Evolutionary conservation across 2,888 invertebrate genomes (phyloP), one percentile per base, ranked within the genome.

Genomic region (Actias luna): DNA sequence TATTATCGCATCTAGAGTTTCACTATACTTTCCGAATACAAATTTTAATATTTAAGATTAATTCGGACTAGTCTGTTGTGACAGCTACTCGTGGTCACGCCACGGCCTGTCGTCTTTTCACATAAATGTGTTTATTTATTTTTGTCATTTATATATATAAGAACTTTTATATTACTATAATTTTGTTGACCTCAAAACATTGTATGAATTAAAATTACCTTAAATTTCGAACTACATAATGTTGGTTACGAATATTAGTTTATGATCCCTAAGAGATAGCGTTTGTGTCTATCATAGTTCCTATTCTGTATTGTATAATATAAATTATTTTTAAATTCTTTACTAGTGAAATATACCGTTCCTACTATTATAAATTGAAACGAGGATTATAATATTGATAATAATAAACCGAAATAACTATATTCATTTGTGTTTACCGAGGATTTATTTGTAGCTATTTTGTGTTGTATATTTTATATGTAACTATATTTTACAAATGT

Each of bases 1-100:
- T 92, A 92, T 92, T 91, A 89, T 88, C 90, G 92, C 92, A 90
- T 92, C 90, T 92, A 92, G 89, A 91, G 91, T 92, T 92, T 92
- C 91, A 90, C 89, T 91, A 89, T 92, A 91, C 91, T 92, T 92
- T 90, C 92, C 92, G 91, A 92, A 92, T 87, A 92, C 92, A 91
- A 91, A 91, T 92, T 92, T 90, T 92, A 92, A 91, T 91, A 90
- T 92, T 91, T 92, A 92, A 92, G 91, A 91, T 90, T 92, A 76
- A 91, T 91, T 92, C 92, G 92, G 90, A 89, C 85, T 85, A 88
- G 89, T 91, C 92, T 92, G 92, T 92, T 91, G 91, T 89, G 82
- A 86, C 85, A 82, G 90, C 89, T 87, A 82, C 87, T 82, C 83
- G 85, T 85, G 85, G 82, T 84, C 90, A 87, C 88, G 89, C 86